Conservation (phyloP, 2,113 vertebrate genomes). For the Microtus oregoni region DNA sequence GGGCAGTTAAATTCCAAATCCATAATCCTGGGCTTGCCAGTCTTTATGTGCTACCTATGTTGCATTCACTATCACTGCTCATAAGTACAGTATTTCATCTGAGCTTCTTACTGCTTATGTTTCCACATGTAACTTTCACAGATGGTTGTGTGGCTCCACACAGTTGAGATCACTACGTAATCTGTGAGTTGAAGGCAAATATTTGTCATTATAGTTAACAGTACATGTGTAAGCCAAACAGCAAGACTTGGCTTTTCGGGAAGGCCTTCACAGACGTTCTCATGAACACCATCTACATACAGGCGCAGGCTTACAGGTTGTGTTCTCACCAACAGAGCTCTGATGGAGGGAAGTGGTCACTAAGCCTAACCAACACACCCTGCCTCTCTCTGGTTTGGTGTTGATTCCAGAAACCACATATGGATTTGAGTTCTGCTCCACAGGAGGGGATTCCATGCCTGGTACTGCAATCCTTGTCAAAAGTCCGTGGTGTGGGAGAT, state of each 20-base stretch:
- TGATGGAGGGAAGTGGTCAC: not conserved
- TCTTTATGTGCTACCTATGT: not conserved
- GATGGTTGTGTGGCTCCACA: not conserved
- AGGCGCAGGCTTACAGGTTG: not conserved
- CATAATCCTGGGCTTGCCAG: not conserved
- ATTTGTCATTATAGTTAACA: not conserved
- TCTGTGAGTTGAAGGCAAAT: not conserved
- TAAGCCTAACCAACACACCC: not conserved
- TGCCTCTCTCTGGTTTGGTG: not conserved
- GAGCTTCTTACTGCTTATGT: not conserved
- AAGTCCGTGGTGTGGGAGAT: not conserved
- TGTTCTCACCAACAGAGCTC: not conserved
- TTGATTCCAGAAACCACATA: not conserved
- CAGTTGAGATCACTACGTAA: not conserved
- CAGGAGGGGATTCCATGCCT: not conserved
- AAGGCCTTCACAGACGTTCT: not conserved
- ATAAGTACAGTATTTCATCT: not conserved
- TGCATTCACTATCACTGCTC: not conserved
- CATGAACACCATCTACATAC: not conserved
- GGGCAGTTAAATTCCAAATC: conserved; percentile 46
- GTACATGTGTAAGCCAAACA: too few species aligned
- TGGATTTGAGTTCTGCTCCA: not conserved
- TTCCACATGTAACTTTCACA: not conserved
- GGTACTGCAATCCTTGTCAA: not conserved
- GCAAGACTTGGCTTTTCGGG: not conserved